A percentile compares a stretch with the other conserved stretches of the same genome.
These are phyloP conservation scores for Neolamprologus sp. DNA, from an alignment of 2,113 vertebrate genomes.

Conservation along the genomic window DNA sequence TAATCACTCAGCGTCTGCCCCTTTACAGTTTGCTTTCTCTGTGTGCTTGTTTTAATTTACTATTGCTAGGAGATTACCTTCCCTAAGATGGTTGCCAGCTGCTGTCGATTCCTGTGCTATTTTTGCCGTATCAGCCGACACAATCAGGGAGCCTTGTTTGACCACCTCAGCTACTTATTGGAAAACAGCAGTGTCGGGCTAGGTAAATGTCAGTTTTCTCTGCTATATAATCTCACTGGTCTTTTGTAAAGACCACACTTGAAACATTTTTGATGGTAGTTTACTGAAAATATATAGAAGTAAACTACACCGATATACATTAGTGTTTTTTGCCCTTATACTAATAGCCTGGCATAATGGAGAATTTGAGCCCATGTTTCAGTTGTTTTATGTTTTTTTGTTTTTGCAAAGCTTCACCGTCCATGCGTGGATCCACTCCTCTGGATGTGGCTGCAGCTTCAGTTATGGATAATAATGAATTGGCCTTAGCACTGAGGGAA, in stretches of 20 bases:
- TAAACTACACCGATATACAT: neutral
- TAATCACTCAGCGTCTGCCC: neutral
- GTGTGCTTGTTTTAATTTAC: neutral
- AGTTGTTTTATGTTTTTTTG: neutral
- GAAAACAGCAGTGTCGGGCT: constrained; percentile 94
- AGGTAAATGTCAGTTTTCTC: constrained; percentile 66
- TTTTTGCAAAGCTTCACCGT: constrained; percentile 79
- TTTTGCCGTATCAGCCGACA: constrained; percentile 95
- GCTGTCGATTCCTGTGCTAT: constrained; percentile 95
- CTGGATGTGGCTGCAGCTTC: constrained; percentile 93
- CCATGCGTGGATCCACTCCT: constrained; percentile 94
- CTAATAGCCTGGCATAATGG: neutral
- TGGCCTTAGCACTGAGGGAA: constrained; percentile 85
- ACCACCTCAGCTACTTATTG: constrained; percentile 92
- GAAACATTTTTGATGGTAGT: neutral
- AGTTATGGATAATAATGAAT: constrained; percentile 96
- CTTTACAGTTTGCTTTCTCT: neutral
- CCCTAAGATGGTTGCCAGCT: constrained; percentile 96
- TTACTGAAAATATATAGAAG: neutral
- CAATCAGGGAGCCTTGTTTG: constrained; percentile 96
- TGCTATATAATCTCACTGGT: neutral
- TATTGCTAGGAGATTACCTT: constrained; percentile 83
- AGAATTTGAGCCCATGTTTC: neutral
- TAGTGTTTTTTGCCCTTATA: neutral
- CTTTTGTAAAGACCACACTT: neutral